Base-by-base conservation (phyloP, 2,888 invertebrate genomes). In the Epinotia ramella region DNA sequence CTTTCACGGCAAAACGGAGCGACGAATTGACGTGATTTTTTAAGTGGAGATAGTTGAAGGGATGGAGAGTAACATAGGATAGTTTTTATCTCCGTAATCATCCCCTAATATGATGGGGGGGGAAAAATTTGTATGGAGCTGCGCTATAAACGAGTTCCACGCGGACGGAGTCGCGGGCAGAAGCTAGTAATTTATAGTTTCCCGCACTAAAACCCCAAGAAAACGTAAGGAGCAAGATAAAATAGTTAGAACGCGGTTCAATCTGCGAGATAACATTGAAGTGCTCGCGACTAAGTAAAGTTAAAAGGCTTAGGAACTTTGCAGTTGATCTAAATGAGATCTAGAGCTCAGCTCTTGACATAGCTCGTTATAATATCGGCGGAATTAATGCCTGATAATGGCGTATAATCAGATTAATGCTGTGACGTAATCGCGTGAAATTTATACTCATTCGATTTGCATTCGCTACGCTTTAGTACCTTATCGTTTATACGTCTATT, bases 241-340 rank as follows among this genome's bases (percentile, higher is more conserved):
- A 69, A 46, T 69, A 68, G 59, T 59, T 68, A 24, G 68, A 60
- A 69, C 46, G 5, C 24, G 24, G 59, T 69, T 69, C 46, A 69
- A 60, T 69, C 69, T 69, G 6, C 46, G 46, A 60, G 69, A 69
- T 69, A 69, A 69, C 69, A 60, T 69, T 69, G 69, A 69, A 69
- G 60, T 46, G 68, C 57, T 67, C 40, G 12, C 59, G 44, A 44
- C 59, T 60, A 60, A 69, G 57, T 68, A 59, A 68, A 59, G 24
- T 60, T 60, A 69, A 60, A 69, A 28, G 69, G 33, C n/a, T 46
- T 69, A 60, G 46, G 46, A 69, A 60, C 59, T 60, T 59, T 46
- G 44, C 59, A 59, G 69, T 69, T 60, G 59, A 69, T 69, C 69
- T 69, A 69, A 69, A 69, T 69, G 60, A 69, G 59, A 69, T 69